Evolutionary conservation across 2,888 invertebrate genomes (phyloP), one percentile per base, ranked within the genome.

Genomic region (Bruchidius siliquastri): DNA sequence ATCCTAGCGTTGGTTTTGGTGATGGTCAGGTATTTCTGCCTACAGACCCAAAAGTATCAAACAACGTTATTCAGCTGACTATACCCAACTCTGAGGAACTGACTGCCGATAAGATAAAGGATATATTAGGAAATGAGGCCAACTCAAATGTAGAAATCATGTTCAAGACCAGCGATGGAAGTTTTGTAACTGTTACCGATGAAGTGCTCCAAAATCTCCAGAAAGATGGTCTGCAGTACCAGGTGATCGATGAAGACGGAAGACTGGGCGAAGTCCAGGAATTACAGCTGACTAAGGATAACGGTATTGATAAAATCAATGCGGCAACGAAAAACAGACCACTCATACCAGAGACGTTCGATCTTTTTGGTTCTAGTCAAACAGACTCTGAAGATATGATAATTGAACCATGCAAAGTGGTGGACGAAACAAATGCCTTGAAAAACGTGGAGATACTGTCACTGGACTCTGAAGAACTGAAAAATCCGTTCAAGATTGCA

Each of bases 81-180:
- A 49, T 78, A 67, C 76, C 76, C 70, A 74, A 77, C 22, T 77
- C 76, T 20, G 76, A 77, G n/a, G 78, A 78, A 26, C 75, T 80
- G 68, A 81, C 83, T n/a, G 79, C 83, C 6, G 83, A 84, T 74
- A 85, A 84, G 79, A 81, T 85, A 69, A 84, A 84, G 74, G 80
- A 83, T 69, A 82, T 85, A 71, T 78, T 86, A 72, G 83, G 83
- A 2, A 79, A 85, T n/a, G 86, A 87, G 22, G 81, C 86, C 67
- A 86, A 86, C 13, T 81, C 86, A 0, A 86, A 88, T 77, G 86
- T 88, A 26, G 87, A 91, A 22, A 90, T 91, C 79, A 88, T 91
- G 77, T 90, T 90, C 77, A 91, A 91, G 83, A 91, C 90, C 0
- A 90, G 89, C 22, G 91, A 91, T 78, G 91, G 91, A 0, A 90